Evolutionary conservation across 2,888 invertebrate species (phyloP).

Genomic region (Panopea generosa): DNA sequence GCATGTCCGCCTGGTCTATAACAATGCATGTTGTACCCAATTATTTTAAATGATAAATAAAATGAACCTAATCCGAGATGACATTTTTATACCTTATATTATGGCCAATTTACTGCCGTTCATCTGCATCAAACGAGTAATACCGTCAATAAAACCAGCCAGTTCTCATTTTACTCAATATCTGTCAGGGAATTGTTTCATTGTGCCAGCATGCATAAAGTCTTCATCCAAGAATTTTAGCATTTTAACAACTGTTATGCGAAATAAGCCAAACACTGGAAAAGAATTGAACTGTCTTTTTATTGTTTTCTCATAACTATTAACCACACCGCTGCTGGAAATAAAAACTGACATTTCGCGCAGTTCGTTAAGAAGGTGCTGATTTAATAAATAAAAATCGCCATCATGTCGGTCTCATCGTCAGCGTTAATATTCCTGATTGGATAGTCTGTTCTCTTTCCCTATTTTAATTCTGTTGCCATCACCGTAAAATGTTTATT

Average conservation of each 20-base stretch:
- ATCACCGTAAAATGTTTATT: not conserved
- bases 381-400: slow-evolving; percentile 1
- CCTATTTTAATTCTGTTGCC: not conserved
- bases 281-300: slow-evolving; percentile 25
- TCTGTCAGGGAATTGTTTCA: slow-evolving; percentile 15
- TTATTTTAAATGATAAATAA: no score
- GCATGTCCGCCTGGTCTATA: no score
- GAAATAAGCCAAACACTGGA: slow-evolving; percentile 23
- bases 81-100: slow-evolving; percentile 42
- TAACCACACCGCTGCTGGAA: slow-evolving; percentile 17
- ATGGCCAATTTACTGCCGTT: slow-evolving; percentile 44
- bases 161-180: slow-evolving; percentile 30
- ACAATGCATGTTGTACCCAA: no score
- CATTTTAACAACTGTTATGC: slow-evolving; percentile 20
- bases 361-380: not conserved
- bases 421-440: slow-evolving; percentile 7
- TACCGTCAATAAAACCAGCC: slow-evolving; percentile 27
- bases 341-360: not conserved
- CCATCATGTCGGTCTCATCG: not conserved
- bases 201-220: no score
- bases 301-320: slow-evolving; percentile 45
- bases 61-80: slow-evolving; percentile 31
- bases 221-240: no score
- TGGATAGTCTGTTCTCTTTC: not conserved
- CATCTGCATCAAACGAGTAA: slow-evolving; percentile 18